Evolutionary conservation across 2,888 invertebrate species (phyloP), one percentile per base, ranked within the genome.

Genomic region (Amblyjoppa fuscipennis): DNA sequence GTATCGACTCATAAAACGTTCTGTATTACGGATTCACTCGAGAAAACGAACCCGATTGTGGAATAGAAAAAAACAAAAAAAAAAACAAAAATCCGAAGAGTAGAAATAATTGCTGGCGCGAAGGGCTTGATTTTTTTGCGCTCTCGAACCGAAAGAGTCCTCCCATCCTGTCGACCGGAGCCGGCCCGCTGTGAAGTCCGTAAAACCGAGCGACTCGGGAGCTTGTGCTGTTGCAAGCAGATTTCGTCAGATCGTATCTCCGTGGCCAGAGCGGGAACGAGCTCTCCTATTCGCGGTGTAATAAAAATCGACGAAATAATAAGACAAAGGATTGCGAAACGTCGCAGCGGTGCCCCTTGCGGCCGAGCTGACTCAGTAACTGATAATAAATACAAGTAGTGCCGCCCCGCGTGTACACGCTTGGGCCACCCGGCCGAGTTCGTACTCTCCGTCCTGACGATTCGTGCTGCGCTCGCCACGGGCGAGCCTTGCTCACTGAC

Each of bases 251-350:
- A 87, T 85, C 71, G 70, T 59, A 81, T 83, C 73, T 49, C 49
- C 75, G 81, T 51, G 68, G 69, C 51, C 45, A 64, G 56, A 11
- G 66, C 59, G 70, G 59, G 70, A 70, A 38, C 76, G 77, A 81
- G 69, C 76, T 75, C 78, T 59, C 59, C 28, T 74, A 69, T 66
- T 45, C 34, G 64, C 66, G 84, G 68, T 66, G 81, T 66, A 76
- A 80, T 73, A 84, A 73, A 81, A 84, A 81, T 83, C 73, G 84
- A 84, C 81, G 69, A 85, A 85, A 84, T 81, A 87, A 82, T 87
- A 82, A 85, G 81, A 87, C 86, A 89, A 87, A 87, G 83, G 82
- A 87, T 89, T 89, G 85, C 88, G 84, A 89, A 87, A 89, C 45
- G 53, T 78, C 76, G 56, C 70, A 61, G 73, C 70, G 59, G 71